phyloP scores from a whole-genome alignment of 1,140 invertebrate genomes.

The Eciton burchellii region DNA sequence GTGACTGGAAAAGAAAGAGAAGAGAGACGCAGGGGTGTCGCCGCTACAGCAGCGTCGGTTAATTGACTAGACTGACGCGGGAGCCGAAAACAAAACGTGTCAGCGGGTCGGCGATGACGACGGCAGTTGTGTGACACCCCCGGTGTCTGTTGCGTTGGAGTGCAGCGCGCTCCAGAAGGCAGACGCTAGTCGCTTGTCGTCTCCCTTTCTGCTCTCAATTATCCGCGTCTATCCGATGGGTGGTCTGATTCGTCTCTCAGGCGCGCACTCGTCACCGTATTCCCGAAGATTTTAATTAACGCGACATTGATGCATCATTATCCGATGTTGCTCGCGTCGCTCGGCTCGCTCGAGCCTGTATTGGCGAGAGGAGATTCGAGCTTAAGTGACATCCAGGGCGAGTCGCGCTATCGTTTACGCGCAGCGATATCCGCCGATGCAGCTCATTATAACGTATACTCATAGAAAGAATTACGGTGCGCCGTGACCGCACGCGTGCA shows the following conservation, averaged over 20 bases:
- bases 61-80: constrained; percentile 72
- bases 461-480: constrained; percentile 5
- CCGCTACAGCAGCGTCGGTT: constrained; percentile 45
- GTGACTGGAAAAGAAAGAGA: constrained; percentile 57
- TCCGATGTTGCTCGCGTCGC: too few species aligned
- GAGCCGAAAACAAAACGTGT: constrained; percentile 70
- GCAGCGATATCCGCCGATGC: too few species aligned
- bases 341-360: too few species aligned
- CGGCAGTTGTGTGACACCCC: constrained; percentile 64
- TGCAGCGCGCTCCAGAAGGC: constrained; percentile 50
- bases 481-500: too few species aligned
- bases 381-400: too few species aligned
- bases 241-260: background rate
- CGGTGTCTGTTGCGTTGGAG: constrained; percentile 63
- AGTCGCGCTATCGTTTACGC: too few species aligned
- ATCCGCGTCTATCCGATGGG: constrained; percentile 47
- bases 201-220: constrained; percentile 31
- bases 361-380: too few species aligned
- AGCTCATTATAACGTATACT: background rate
- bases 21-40: constrained; percentile 49
- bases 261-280: background rate
- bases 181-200: constrained; percentile 46
- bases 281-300: background rate
- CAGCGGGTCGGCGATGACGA: constrained; percentile 55
- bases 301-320: too few species aligned